Evolutionary conservation across 2,113 vertebrate genomes (phyloP).

Genomic region (Plectropomus leopardus): DNA sequence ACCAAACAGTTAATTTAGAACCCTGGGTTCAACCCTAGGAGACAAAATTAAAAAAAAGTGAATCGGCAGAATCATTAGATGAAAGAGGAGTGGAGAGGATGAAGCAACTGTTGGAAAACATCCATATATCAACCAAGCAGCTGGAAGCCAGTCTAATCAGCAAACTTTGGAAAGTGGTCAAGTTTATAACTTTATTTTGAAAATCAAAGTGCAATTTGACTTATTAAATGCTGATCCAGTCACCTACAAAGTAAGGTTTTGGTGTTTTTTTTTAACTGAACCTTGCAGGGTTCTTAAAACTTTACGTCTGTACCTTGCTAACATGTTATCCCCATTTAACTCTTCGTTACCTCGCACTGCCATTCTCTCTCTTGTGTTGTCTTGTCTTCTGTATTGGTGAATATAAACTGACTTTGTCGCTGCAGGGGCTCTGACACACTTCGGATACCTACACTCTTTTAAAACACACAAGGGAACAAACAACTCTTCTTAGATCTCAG

Average conservation of each 20-base stretch:
- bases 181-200: not conserved
- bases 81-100: not conserved
- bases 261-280: not conserved
- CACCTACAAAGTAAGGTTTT: not conserved
- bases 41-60: not conserved
- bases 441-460: constrained; percentile 3
- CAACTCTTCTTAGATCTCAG: constrained; percentile 15
- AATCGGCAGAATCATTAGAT: not conserved
- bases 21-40: not conserved
- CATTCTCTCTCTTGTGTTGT: constrained; percentile 15
- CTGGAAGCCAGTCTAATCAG: not conserved
- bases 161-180: not conserved
- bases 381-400: constrained; percentile 12
- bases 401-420: constrained; percentile 29
- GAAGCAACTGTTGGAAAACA: not conserved
- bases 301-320: not conserved
- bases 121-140: not conserved
- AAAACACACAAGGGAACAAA: constrained; percentile 46
- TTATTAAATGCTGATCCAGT: constrained; percentile 1
- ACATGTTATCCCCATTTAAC: not conserved
- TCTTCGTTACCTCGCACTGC: not conserved
- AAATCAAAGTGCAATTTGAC: not conserved
- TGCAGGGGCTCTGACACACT: constrained; percentile 29
- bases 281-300: not conserved
- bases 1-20: not conserved